phyloP scores from a whole-genome alignment of 2,888 invertebrate species.

The Tolmerus cingulatus region DNA sequence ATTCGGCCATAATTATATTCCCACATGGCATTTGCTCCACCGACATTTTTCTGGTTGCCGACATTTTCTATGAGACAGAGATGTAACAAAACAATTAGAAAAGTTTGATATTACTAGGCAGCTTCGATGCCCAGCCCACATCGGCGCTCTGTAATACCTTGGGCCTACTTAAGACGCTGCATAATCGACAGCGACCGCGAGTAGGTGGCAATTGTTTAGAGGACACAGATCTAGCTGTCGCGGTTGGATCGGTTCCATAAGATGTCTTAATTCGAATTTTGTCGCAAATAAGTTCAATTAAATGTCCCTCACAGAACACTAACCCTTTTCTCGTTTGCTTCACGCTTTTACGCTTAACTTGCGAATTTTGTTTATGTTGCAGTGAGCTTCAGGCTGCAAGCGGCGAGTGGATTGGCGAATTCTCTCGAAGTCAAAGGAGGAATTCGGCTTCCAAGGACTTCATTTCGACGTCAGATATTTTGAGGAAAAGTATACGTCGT shows the following conservation, averaged over 20 bases:
- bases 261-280: not conserved
- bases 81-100: slow-evolving; percentile 17
- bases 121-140: not conserved
- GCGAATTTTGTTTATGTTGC: slow-evolving; percentile 59
- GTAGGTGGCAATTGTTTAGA: slow-evolving; percentile 13
- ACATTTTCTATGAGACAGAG: not conserved
- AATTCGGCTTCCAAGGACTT: slow-evolving; percentile 61
- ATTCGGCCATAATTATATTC: not conserved
- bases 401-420: slow-evolving; percentile 75
- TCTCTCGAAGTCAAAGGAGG: slow-evolving; percentile 66
- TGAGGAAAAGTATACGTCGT: slow-evolving; percentile 72
- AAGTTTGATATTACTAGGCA: not conserved
- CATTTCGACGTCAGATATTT: slow-evolving; percentile 69
- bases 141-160: not conserved
- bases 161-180: not conserved
- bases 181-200: not conserved
- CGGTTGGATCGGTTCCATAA: not conserved
- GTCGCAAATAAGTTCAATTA: not conserved
- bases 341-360: not conserved
- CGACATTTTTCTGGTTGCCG: not conserved
- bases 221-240: not conserved
- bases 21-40: not conserved
- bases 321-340: not conserved
- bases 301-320: not conserved
- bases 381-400: slow-evolving; percentile 75